Percentiles rank a stretch among this genome's conserved stretches.
These are phyloP conservation scores for Euglossa dilemma DNA, from an alignment of 1,140 invertebrate species.

Conservation along the genomic window DNA sequence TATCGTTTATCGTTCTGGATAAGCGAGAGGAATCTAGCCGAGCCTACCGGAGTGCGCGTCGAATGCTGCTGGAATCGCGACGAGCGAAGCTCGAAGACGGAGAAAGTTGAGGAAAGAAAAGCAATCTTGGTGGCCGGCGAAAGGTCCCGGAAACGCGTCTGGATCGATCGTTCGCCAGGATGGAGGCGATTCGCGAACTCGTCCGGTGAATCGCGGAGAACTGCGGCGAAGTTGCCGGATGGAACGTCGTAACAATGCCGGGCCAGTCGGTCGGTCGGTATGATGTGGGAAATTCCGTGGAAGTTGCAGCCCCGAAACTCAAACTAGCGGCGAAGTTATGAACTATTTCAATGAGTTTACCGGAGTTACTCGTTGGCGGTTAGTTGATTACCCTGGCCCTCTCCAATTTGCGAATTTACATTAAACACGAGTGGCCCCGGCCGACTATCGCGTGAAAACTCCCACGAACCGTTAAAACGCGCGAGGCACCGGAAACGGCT, in stretches of 20 bases:
- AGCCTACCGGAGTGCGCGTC: too few relatives aligned
- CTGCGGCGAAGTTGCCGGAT: conserved; percentile 55
- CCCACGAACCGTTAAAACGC: conserved; percentile 49
- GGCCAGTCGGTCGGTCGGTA: conserved; percentile 68
- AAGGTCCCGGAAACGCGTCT: neutral
- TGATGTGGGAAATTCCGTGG: conserved; percentile 70
- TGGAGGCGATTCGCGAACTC: neutral
- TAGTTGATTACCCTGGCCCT: conserved; percentile 72
- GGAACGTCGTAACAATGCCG: conserved; percentile 66
- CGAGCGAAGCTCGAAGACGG: too few relatives aligned
- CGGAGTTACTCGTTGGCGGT: conserved; percentile 72
- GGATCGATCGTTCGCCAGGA: neutral
- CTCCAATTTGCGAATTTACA: conserved; percentile 75
- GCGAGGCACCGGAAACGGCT: conserved; percentile 3
- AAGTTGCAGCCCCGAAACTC: conserved; percentile 65
- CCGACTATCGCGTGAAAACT: conserved; percentile 62
- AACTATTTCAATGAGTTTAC: conserved; percentile 79
- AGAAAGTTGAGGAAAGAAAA: too few relatives aligned
- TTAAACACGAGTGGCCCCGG: conserved; percentile 66
- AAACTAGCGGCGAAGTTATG: conserved; percentile 72
- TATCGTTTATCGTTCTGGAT: too few relatives aligned
- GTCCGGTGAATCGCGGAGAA: conserved; percentile 2
- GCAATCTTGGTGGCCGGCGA: neutral
- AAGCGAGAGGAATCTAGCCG: too few relatives aligned
- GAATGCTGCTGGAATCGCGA: too few relatives aligned